A percentile compares a stretch with the other conserved stretches of the same genome.
phyloP scores from a whole-genome alignment of 2,113 vertebrate species.

The Struthidea cinerea region DNA sequence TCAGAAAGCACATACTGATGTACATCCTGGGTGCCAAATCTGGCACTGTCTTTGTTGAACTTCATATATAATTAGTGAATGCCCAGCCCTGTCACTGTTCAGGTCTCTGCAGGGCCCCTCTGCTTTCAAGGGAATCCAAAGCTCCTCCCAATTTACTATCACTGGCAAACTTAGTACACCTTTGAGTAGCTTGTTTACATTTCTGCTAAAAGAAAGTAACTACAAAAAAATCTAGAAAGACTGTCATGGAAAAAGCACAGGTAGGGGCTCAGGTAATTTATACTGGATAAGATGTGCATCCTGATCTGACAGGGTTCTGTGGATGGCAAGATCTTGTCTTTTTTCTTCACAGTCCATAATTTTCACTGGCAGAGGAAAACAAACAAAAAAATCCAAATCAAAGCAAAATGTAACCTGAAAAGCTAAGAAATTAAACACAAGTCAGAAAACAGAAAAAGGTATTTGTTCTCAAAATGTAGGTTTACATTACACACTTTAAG shows the following conservation, averaged over 20 bases:
- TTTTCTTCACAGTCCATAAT: background rate
- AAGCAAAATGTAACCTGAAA: background rate
- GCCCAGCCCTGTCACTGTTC: background rate
- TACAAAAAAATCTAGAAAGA: background rate
- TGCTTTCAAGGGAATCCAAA: background rate
- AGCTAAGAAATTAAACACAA: background rate
- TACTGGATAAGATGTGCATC: background rate
- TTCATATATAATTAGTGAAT: background rate
- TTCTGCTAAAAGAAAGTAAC: background rate
- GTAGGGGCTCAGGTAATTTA: background rate
- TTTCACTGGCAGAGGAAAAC: background rate
- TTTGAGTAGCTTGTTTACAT: background rate
- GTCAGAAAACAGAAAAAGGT: background rate
- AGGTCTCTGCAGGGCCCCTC: no score
- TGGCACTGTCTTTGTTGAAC: background rate
- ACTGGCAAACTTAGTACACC: background rate
- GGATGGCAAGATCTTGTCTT: background rate
- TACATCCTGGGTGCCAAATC: background rate
- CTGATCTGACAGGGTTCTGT: background rate
- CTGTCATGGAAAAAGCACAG: background rate
- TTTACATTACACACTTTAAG: background rate
- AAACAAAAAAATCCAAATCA: background rate
- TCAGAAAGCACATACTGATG: background rate
- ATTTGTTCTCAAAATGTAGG: background rate
- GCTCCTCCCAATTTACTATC: background rate